Evolutionary conservation across 92 coral and sea anemone species (phyloP).

Genomic region (Plumapathes pennacea): DNA sequence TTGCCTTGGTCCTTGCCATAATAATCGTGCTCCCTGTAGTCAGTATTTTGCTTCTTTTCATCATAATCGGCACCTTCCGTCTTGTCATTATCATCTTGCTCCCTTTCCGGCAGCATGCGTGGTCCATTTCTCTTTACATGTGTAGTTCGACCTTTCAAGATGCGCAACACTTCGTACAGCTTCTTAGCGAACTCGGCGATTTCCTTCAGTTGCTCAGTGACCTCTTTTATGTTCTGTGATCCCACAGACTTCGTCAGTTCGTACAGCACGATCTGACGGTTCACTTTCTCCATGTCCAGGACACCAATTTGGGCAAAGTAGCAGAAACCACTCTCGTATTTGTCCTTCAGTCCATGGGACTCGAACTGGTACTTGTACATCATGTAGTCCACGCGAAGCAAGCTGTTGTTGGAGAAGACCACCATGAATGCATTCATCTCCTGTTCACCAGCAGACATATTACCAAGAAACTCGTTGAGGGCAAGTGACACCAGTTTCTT

Average conservation of each 20-base stretch:
- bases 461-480: constrained; percentile 22
- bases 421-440: constrained; percentile 17
- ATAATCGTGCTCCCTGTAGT: too few relatives aligned
- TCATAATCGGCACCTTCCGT: too few relatives aligned
- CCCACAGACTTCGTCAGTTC: constrained; percentile 38
- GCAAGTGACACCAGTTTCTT: background rate
- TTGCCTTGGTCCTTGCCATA: too few relatives aligned
- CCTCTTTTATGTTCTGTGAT: background rate
- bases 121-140: too few relatives aligned
- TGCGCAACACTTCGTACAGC: constrained; percentile 4
- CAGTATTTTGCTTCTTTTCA: too few relatives aligned
- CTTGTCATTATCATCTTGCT: too few relatives aligned
- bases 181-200: constrained; percentile 28
- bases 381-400: constrained; percentile 30
- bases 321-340: constrained; percentile 25
- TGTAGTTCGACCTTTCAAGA: too few relatives aligned
- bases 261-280: constrained; percentile 33
- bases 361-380: constrained; percentile 30
- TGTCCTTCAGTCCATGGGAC: constrained; percentile 12
- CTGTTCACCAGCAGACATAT: constrained; percentile 4
- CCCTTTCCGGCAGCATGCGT: too few relatives aligned
- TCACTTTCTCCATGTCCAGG: constrained; percentile 15
- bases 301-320: constrained; percentile 32
- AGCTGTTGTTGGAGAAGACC: constrained; percentile 20
- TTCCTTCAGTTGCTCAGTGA: constrained; percentile 8